phyloP scores from a whole-genome alignment of 2,888 invertebrate genomes.

The Lamellibrachia satsuma region DNA sequence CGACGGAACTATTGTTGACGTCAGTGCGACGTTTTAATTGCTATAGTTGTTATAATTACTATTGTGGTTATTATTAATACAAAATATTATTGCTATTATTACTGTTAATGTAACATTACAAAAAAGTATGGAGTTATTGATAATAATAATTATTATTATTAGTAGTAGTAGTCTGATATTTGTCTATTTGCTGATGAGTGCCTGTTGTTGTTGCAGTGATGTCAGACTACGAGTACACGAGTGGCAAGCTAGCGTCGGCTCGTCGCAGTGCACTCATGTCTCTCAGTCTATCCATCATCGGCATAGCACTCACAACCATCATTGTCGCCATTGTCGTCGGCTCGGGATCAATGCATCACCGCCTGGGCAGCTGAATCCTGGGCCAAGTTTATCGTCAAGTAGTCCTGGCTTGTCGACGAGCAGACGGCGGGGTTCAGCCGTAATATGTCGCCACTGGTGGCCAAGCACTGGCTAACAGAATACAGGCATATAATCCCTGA shows the following conservation, averaged over 20 bases:
- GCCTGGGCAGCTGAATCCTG: background rate
- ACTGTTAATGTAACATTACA: too few relatives aligned
- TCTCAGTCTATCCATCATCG: background rate
- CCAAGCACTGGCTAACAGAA: background rate
- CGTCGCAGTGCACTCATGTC: background rate
- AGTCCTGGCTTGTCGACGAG: background rate
- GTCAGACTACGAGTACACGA: constrained; percentile 6
- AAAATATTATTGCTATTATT: too few relatives aligned
- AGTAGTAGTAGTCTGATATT: background rate
- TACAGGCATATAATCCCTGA: background rate
- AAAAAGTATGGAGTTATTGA: background rate
- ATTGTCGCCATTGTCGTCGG: constrained; percentile 4
- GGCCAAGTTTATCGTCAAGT: background rate
- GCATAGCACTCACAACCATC: background rate
- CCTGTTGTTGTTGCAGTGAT: background rate
- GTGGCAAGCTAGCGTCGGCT: background rate
- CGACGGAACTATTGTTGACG: too few relatives aligned
- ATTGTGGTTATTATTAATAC: too few relatives aligned
- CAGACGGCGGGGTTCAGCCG: background rate
- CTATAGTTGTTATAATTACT: too few relatives aligned
- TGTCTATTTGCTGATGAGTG: background rate
- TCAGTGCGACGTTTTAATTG: too few relatives aligned
- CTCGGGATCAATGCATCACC: background rate
- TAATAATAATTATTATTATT: background rate
- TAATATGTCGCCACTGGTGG: background rate